Evolutionary conservation across 2,888 invertebrate genomes (phyloP), one percentile per base, ranked within the genome.

Genomic region (Melanostoma mellinum): DNA sequence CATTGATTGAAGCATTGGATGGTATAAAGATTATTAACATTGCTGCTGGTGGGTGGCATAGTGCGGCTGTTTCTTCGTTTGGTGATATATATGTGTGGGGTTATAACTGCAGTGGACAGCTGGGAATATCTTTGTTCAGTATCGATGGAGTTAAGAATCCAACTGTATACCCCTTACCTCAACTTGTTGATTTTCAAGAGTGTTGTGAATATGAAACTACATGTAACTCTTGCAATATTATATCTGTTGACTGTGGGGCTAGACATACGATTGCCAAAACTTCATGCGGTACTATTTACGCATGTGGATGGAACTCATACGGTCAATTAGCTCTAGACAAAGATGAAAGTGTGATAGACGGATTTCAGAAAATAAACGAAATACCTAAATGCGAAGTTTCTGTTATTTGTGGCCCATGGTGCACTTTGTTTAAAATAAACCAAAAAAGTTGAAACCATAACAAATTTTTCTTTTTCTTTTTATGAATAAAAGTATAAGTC

Each of bases 31-130:
- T 97, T 72, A 90, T 91, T 0, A 92, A 93, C 88, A 94, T 98
- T 67, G 93, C 95, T 56, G 95, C 96, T 46, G 97, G 96, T 5
- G 97, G 97, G 6, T 98, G 97, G 97, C 97, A 98, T 90, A 95
- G 95, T 68, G 93, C 95, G 63, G 97, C 95, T 6, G 89, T 97
- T 5, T 96, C 96, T 86, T 93, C 93, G 87, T 93, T 93, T 90
- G 97, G 97, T 9, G 97, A 97, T 89, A 88, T 97, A 0, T 98
- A 97, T 89, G 93, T 94, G 2, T 98, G 98, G 98, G 98, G 98
- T 5, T 97, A 96, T 95, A 98, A 98, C 91, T 94, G 95, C 82
- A 94, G 93, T 87, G 97, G 98, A 0, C 97, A 98, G 90, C 91
- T 98, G 10, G 98, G 98, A 5, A 90, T 95, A 38, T 89, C 91